Evolutionary conservation across 2,113 vertebrate genomes (phyloP).

Genomic region (Gallinago paraguaiae): DNA sequence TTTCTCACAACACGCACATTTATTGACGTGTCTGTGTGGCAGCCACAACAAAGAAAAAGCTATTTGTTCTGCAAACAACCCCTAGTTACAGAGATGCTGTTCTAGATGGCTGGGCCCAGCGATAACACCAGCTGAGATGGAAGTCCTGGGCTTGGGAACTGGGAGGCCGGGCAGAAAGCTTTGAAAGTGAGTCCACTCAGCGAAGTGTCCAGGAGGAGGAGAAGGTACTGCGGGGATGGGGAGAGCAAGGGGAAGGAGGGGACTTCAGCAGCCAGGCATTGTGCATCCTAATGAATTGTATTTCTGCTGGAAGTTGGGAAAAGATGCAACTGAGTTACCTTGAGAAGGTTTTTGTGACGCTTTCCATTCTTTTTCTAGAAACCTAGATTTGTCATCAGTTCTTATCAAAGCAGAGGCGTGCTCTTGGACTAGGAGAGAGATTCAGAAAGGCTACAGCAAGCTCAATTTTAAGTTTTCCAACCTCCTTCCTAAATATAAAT

Average conservation of each 20-base stretch:
- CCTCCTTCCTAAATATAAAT: neutral
- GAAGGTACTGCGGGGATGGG: neutral
- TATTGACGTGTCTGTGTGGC: neutral
- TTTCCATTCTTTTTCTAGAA: neutral
- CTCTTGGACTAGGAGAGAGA: neutral
- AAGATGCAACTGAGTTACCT: neutral
- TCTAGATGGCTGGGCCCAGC: neutral
- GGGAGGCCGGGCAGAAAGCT: neutral
- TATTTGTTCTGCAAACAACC: conserved; percentile 35
- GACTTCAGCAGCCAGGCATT: neutral
- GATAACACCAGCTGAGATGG: neutral
- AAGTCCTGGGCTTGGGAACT: neutral
- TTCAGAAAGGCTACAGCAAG: neutral
- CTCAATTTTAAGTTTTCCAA: neutral
- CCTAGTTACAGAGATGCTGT: neutral
- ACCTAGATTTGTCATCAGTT: accelerated
- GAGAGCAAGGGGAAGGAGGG: neutral
- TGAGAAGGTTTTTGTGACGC: accelerated
- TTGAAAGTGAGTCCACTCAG: neutral
- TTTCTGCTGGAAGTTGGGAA: neutral
- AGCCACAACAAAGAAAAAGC: conserved; percentile 18
- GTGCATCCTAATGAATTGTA: too few relatives aligned
- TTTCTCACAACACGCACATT: neutral
- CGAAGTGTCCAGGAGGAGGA: neutral
- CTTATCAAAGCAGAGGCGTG: neutral